phyloP scores from a whole-genome alignment of 2,888 invertebrate genomes.

The Dorcus parallelipipedus region DNA sequence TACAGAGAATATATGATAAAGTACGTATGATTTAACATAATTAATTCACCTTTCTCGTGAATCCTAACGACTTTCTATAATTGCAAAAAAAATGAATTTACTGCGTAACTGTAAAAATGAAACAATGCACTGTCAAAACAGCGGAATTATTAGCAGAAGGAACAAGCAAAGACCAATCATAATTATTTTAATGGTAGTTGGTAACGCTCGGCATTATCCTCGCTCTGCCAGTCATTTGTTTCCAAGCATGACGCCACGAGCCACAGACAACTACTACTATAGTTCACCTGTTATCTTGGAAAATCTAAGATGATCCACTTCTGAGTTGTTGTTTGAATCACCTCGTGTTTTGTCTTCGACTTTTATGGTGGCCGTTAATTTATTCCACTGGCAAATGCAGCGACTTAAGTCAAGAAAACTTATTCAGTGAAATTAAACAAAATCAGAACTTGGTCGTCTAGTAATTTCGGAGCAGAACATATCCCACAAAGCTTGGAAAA shows the following conservation, averaged over 20 bases:
- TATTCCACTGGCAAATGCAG: background rate
- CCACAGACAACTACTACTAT: slow-evolving; percentile 46
- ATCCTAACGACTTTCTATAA: background rate
- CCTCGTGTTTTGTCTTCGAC: background rate
- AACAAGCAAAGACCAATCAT: slow-evolving; percentile 46
- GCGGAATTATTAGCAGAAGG: slow-evolving; percentile 38
- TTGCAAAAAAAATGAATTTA: background rate
- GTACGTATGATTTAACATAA: too few species aligned
- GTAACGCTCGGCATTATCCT: slow-evolving; percentile 51
- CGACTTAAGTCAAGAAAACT: background rate
- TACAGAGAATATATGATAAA: too few species aligned
- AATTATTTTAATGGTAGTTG: slow-evolving; percentile 51
- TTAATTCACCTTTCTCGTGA: too few species aligned
- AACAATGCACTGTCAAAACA: slow-evolving; percentile 40
- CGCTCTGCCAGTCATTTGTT: slow-evolving; percentile 54
- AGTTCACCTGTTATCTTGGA: slow-evolving; percentile 46
- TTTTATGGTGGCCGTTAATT: background rate
- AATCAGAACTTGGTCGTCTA: too few species aligned
- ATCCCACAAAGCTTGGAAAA: too few species aligned
- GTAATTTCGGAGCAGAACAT: too few species aligned
- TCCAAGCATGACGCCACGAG: slow-evolving; percentile 54
- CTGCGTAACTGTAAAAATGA: slow-evolving; percentile 34
- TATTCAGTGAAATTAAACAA: background rate
- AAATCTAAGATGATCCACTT: slow-evolving; percentile 40
- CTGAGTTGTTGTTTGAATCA: slow-evolving; percentile 28